Percentiles rank a stretch among this genome's conserved stretches.
Evolutionary conservation across 2,113 vertebrate genomes (phyloP).

Genomic region (Formicarius rufipectus): DNA sequence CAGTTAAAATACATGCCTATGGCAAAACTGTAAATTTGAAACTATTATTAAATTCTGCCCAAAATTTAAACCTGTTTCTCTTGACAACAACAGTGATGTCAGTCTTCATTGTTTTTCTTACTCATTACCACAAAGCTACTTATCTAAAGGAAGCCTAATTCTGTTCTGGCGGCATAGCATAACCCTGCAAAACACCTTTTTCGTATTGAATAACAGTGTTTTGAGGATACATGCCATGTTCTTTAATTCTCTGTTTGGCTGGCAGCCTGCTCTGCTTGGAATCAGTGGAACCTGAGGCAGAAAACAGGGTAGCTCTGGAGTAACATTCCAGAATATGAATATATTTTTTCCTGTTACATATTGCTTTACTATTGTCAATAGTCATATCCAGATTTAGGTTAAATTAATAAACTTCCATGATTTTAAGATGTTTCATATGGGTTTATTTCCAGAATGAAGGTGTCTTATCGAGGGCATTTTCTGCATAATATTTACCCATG

Average conservation of each 20-base stretch:
- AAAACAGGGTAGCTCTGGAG: background rate
- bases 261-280: background rate
- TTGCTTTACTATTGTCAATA: background rate
- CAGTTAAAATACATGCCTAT: background rate
- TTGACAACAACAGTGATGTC: background rate
- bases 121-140: background rate
- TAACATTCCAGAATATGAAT: background rate
- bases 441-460: slow-evolving; percentile 91
- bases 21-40: background rate
- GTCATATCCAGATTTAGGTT: background rate
- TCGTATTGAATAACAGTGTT: background rate
- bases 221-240: fast-evolving
- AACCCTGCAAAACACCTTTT: background rate
- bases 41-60: background rate
- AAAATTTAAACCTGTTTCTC: background rate
- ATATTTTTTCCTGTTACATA: background rate
- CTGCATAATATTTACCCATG: slow-evolving; percentile 98
- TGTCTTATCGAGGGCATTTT: slow-evolving; percentile 96
- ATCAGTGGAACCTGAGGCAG: background rate
- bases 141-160: background rate
- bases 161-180: background rate
- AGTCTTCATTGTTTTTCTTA: background rate
- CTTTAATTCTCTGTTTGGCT: fast-evolving
- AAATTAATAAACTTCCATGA: background rate
- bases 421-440: slow-evolving; percentile 13